Base-by-base conservation (phyloP, 2,797 vertebrate genomes). In the Lutjanus campechanus region DNA sequence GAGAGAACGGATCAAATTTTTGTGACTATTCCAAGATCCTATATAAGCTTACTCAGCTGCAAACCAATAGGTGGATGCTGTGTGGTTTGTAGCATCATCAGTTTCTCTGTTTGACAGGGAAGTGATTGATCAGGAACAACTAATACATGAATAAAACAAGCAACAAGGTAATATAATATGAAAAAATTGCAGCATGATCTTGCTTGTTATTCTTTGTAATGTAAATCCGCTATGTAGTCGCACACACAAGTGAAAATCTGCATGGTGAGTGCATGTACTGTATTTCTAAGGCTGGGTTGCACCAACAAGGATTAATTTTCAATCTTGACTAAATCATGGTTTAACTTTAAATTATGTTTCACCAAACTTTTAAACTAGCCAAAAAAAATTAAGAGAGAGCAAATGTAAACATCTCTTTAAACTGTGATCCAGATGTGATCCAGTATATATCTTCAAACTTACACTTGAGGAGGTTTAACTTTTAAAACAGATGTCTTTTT, bases 1-100 rank as follows among this genome's bases (percentile, higher is more conserved):
- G 66, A 90, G 80, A 78, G n/a, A 76, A 19, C 7, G 55, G 83
- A 86, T 89, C 70, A 77, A 58, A 59, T 85, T 63, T 50, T 76
- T 84, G 43, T 1, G 58, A 67, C 77, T 76, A 59, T 79, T 75
- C n/a, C 8, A 55, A 69, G 54, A 75, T 69, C 17, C 8, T 2
- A 58, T 17, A 74, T 20, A 20, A 89, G 72, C 70, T 82, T 47
- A 77, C 68, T 87, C 75, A 84, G 84, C 63, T 76, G 68, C 58
- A 79, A 78, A 76, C 50, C 76, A 65, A 62, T 70, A 69, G n/a
- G 50, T 8, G 36, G 29, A 73, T 12, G n/a, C 49, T 66, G 44
- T 77, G 46, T 11, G 46, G 72, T 79, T 76, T 88, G 76, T 84
- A 66, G 51, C 5, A 10, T 81, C 83, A 83, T 82, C 79, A 47